Evolutionary conservation across 2,113 vertebrate species (phyloP), one percentile per base, ranked within the genome.

Genomic region (Notarius quadriscutis): DNA sequence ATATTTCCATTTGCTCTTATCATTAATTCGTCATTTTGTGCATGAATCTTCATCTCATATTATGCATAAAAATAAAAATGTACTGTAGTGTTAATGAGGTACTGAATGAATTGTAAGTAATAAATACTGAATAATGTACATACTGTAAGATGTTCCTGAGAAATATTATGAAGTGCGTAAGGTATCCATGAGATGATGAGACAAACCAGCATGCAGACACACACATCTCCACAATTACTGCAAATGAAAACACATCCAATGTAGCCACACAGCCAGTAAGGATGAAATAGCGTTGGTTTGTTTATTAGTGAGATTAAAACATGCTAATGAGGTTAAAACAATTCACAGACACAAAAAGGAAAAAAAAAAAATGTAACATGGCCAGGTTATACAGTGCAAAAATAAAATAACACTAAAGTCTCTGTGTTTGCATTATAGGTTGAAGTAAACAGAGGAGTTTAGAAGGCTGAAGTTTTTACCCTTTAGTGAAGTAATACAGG

Each of bases 221-320:
- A 72, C 65, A 71, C 41, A 41, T 41, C 41, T 41, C 41, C 41
- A 41, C 41, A 41, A 41, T 41, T 4, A 41, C 41, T 41, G 41
- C 25, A 69, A 77, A n/a, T 41, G 69, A 41, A 80, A 65, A 79
- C 74, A 18, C 74, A 65, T 34, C 22, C 67, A 88, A n/a, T 55
- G 17, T n/a, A 74, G 7, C 74, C 67, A 83, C 79, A 87, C 55
- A 82, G 51, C 22, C 18, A 41, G 4, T 15, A 25, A 20, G 60
- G 34, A 53, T 82, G 57, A 83, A 58, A 89, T 78, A 41, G n/a
- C 20, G 84, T 22, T 12, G 60, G 30, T 85, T 81, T 81, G 34
- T 85, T 89, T 87, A 85, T 89, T 78, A 86, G 83, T 83, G 53
- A 30, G 8, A 41, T 57, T 79, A 60, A 80, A 57, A 89, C 82